Percentiles rank a stretch among this genome's conserved stretches.
phyloP scores from a whole-genome alignment of 2,113 vertebrate species.

The Hippopotamus amphibius region DNA sequence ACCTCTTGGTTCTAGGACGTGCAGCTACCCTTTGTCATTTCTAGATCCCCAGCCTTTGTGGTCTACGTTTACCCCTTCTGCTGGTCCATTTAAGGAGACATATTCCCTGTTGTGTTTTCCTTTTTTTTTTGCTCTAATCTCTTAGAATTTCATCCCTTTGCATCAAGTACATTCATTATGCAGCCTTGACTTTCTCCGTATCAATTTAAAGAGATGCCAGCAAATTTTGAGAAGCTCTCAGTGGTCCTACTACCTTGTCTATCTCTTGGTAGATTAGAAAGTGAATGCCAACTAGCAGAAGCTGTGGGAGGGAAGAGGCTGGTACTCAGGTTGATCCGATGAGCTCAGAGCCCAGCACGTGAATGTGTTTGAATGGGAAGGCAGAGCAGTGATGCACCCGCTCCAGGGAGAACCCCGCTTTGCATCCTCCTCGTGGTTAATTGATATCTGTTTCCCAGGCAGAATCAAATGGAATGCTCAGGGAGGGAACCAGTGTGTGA shows the following conservation, averaged over 20 bases:
- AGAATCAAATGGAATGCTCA: background rate
- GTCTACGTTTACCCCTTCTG: background rate
- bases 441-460: background rate
- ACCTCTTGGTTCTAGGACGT: background rate
- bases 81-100: background rate
- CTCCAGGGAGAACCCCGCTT: background rate
- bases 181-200: background rate
- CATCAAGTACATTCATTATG: background rate
- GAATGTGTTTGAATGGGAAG: background rate
- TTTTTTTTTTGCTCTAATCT: background rate
- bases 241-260: background rate
- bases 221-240: background rate
- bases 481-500: background rate
- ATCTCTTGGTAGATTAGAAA: background rate
- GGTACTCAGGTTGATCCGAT: fast-evolving
- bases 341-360: background rate
- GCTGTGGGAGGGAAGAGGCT: background rate
- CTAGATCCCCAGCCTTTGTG: background rate
- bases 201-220: background rate
- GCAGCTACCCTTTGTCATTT: background rate
- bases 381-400: background rate
- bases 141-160: background rate
- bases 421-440: background rate
- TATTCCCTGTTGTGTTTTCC: background rate
- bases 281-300: background rate